These are phyloP conservation scores for Plagodis dolabraria DNA, from an alignment of 2,888 invertebrate species.

Conservation along the genomic window DNA sequence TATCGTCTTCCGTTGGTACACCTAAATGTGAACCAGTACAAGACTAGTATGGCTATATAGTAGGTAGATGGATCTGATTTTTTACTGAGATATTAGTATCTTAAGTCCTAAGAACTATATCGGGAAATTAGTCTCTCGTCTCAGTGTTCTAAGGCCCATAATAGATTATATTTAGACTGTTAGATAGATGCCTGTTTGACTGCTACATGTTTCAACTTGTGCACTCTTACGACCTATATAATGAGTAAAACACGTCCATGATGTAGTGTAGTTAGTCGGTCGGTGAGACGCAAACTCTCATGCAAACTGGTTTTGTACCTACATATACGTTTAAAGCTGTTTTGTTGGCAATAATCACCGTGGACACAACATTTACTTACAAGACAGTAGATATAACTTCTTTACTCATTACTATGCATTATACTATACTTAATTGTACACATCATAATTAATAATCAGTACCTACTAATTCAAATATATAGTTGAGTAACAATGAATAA, in stretches of 20 bases:
- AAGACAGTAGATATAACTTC: too few relatives aligned
- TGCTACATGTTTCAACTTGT: conserved; percentile 4
- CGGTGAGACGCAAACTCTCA: conserved; percentile 18
- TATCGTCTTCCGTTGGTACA: conserved; percentile 50
- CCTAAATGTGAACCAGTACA: conserved; percentile 41
- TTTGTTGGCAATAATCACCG: conserved; percentile 18
- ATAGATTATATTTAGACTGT: background rate
- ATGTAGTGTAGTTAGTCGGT: conserved; percentile 6
- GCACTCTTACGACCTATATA: conserved; percentile 40
- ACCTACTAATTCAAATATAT: too few relatives aligned
- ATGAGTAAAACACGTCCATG: conserved; percentile 9
- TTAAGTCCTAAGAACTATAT: too few relatives aligned
- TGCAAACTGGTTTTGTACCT: conserved; percentile 53
- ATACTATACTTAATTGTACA: too few relatives aligned
- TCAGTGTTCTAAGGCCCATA: too few relatives aligned
- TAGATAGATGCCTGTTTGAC: conserved; percentile 8
- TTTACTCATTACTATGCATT: too few relatives aligned
- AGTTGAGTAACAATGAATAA: too few relatives aligned
- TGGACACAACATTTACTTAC: too few relatives aligned
- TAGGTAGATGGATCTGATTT: too few relatives aligned
- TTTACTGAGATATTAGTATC: too few relatives aligned
- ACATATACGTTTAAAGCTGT: conserved; percentile 36
- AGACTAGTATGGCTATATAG: conserved; percentile 3
- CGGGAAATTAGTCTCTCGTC: too few relatives aligned
- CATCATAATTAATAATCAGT: too few relatives aligned